Conservation (phyloP, 2,113 vertebrate species). For the Dasyurus viverrinus region DNA sequence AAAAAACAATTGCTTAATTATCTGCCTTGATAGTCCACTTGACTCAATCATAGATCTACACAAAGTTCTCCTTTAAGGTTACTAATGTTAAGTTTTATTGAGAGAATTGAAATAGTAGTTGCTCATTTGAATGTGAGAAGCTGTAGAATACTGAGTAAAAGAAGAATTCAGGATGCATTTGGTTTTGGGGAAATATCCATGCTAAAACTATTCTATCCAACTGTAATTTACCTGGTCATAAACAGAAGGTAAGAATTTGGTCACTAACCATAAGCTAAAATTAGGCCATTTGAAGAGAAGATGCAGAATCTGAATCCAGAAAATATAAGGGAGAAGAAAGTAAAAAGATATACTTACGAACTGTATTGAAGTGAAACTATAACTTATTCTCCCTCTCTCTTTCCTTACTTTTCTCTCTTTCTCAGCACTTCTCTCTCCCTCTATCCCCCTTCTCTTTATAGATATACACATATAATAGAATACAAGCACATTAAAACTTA, state of each 20-base stretch:
- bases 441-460: background rate
- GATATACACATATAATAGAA: background rate
- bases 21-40: background rate
- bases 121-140: background rate
- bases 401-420: background rate
- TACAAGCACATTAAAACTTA: background rate
- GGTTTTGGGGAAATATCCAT: background rate
- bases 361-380: background rate
- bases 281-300: background rate
- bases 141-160: background rate
- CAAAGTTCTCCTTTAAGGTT: background rate
- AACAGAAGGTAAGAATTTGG: background rate
- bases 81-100: constrained; percentile 8
- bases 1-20: background rate
- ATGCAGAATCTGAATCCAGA: background rate
- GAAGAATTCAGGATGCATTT: background rate
- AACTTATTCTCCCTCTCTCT: background rate
- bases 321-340: background rate
- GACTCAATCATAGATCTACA: background rate
- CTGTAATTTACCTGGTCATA: background rate
- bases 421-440: background rate
- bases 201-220: background rate
- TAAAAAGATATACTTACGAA: background rate
- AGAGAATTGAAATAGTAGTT: background rate
- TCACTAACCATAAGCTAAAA: background rate